phyloP scores from a whole-genome alignment of 2,797 vertebrate species.

The Pseudopleuronectes americanus region DNA sequence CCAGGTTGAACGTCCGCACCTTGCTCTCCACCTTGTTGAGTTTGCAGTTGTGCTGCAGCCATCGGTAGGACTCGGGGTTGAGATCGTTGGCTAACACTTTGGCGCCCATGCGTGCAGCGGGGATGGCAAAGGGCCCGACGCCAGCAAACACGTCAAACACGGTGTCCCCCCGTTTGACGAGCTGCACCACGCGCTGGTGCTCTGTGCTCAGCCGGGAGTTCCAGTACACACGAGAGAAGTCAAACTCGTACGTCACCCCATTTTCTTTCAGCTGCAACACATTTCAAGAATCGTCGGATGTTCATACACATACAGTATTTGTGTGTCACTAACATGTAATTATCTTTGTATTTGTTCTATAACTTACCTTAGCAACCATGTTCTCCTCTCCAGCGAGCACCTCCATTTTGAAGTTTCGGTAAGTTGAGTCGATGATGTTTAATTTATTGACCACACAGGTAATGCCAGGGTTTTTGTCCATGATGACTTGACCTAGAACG shows the following conservation, averaged over 20 bases:
- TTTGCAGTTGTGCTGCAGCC: constrained; percentile 94
- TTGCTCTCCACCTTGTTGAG: constrained; percentile 91
- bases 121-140: constrained; percentile 93
- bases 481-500: constrained; percentile 90
- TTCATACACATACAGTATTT: too few species aligned
- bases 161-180: constrained; percentile 84
- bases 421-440: constrained; percentile 90
- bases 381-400: constrained; percentile 92
- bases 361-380: constrained; percentile 90
- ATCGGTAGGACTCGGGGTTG: constrained; percentile 92
- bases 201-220: constrained; percentile 95
- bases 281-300: too few species aligned
- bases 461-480: constrained; percentile 96
- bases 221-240: constrained; percentile 98
- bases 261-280: constrained; percentile 93
- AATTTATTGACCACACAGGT: constrained; percentile 96
- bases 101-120: constrained; percentile 88
- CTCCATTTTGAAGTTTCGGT: constrained; percentile 97
- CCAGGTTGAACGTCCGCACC: constrained; percentile 89
- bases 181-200: constrained; percentile 87
- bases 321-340: not conserved
- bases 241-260: constrained; percentile 89
- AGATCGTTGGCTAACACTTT: constrained; percentile 93
- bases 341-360: not conserved
- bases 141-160: constrained; percentile 96